A percentile compares a stretch with the other conserved stretches of the same genome.
These are phyloP conservation scores for Drosophila imparisetae DNA, from an alignment of 2,888 invertebrate species.

Conservation along the genomic window DNA sequence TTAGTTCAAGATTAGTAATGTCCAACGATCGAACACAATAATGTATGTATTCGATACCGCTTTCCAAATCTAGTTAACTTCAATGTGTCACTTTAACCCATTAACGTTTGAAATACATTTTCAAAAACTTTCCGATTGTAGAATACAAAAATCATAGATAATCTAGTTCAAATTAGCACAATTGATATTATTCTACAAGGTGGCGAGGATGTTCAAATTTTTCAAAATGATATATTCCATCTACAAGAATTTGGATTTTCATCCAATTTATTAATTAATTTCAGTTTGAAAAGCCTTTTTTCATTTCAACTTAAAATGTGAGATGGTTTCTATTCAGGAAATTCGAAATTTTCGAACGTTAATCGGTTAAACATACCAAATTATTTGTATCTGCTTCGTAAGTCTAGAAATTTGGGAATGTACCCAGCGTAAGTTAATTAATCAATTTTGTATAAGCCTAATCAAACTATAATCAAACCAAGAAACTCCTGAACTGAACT, in stretches of 20 bases:
- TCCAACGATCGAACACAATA: constrained; percentile 20
- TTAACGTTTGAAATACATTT: constrained; percentile 15
- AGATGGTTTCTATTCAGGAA: neutral
- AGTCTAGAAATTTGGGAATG: constrained; percentile 4
- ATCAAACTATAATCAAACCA: constrained; percentile 34
- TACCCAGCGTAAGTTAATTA: constrained; percentile 24
- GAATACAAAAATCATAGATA: neutral
- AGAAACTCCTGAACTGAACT: constrained; percentile 49
- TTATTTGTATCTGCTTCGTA: constrained; percentile 28
- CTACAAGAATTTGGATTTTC: neutral
- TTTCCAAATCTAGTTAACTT: constrained; percentile 21
- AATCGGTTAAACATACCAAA: constrained; percentile 18
- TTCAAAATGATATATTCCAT: neutral
- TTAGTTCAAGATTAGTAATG: constrained; percentile 62
- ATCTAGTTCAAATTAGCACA: neutral
- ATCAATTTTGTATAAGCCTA: constrained; percentile 22
- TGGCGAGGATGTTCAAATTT: neutral
- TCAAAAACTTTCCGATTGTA: neutral
- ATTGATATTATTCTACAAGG: neutral
- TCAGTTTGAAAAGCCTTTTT: neutral
- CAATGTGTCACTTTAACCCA: constrained; percentile 24
- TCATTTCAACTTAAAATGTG: neutral
- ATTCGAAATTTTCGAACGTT: neutral
- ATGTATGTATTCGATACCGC: constrained; percentile 5
- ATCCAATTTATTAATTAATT: neutral